A percentile compares a stretch with the other conserved stretches of the same genome.
Conservation (phyloP, 2,888 invertebrate genomes). For the Leucophora obtusa region DNA sequence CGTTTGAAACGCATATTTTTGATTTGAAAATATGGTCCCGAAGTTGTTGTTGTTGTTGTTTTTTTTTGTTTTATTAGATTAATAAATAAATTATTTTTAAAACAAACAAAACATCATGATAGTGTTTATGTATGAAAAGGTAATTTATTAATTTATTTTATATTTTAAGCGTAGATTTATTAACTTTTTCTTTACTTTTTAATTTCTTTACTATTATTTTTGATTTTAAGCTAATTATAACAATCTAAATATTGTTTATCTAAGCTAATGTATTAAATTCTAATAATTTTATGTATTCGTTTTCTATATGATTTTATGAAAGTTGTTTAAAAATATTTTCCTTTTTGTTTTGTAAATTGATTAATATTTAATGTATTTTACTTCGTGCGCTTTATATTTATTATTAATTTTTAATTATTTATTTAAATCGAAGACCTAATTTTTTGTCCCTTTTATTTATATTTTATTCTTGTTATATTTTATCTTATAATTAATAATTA, state of each 20-base stretch:
- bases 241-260: neutral
- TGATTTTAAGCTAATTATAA: neutral
- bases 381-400: neutral
- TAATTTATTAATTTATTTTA: neutral
- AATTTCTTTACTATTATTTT: neutral
- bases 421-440: neutral
- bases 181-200: neutral
- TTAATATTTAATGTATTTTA: neutral
- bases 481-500: neutral
- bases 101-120: neutral
- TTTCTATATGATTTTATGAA: neutral
- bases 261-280: neutral
- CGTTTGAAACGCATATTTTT: slow-evolving; percentile 77
- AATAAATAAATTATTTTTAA: neutral
- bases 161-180: neutral
- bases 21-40: slow-evolving; percentile 78
- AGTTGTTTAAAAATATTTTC: neutral
- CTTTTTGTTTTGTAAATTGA: neutral
- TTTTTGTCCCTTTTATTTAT: neutral
- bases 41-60: slow-evolving; percentile 68
- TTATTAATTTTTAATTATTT: neutral
- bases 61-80: slow-evolving; percentile 2
- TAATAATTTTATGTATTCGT: neutral
- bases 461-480: neutral
- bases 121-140: neutral